These are phyloP conservation scores for Neofelis nebulosa DNA, from an alignment of 2,113 vertebrate genomes.

Conservation along the genomic window DNA sequence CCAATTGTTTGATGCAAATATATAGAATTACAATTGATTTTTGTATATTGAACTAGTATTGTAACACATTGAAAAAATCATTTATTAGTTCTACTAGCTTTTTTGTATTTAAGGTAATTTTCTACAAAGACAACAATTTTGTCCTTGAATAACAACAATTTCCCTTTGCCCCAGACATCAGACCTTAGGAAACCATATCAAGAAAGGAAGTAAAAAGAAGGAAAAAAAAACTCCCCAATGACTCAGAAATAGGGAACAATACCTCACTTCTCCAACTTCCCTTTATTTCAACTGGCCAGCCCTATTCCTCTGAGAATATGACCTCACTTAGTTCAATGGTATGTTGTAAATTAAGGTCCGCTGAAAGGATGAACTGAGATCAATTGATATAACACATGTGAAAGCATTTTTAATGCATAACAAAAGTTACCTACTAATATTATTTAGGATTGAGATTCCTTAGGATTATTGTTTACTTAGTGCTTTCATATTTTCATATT, in stretches of 20 bases:
- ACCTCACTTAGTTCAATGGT: background rate
- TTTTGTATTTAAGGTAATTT: background rate
- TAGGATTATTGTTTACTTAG: background rate
- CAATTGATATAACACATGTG: background rate
- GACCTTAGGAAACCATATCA: background rate
- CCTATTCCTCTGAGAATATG: background rate
- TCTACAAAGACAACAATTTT: background rate
- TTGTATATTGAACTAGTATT: background rate
- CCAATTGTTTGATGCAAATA: background rate
- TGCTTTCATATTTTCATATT: background rate
- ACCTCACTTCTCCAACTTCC: background rate
- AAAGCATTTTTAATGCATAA: slow-evolving; percentile 6
- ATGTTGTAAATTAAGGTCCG: background rate
- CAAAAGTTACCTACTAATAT: background rate
- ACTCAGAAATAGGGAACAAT: background rate
- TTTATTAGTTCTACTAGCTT: background rate
- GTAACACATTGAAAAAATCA: background rate
- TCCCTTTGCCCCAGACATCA: background rate
- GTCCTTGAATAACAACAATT: background rate
- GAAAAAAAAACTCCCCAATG: background rate
- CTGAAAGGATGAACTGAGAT: background rate
- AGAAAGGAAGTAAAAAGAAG: background rate
- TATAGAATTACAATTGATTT: background rate
- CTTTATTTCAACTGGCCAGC: background rate
- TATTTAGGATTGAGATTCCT: background rate